These are phyloP conservation scores for Dasypogon diadema DNA, from an alignment of 2,888 invertebrate genomes.

Conservation along the genomic window DNA sequence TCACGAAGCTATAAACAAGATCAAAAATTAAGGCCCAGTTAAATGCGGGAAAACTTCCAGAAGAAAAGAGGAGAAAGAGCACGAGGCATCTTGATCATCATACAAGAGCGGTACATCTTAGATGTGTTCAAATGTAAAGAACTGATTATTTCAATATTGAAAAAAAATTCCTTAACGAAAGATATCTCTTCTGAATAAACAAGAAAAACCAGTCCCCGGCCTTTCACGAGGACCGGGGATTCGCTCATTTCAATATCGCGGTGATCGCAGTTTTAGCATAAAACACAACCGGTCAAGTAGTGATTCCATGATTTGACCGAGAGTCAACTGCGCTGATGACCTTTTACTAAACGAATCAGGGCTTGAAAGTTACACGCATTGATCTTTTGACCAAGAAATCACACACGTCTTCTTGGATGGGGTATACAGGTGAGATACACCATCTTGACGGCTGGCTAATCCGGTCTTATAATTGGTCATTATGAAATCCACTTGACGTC, in stretches of 20 bases:
- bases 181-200: constrained; percentile 28
- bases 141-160: constrained; percentile 14
- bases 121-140: constrained; percentile 12
- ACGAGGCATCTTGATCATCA: constrained; percentile 18
- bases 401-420: not conserved
- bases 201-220: constrained; percentile 43
- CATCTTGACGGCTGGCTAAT: not conserved
- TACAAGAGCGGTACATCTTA: constrained; percentile 5
- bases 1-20: constrained; percentile 25
- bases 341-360: constrained; percentile 12
- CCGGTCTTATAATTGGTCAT: not conserved
- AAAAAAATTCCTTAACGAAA: constrained; percentile 3
- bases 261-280: constrained; percentile 32
- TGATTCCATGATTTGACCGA: constrained; percentile 9
- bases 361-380: constrained; percentile 10
- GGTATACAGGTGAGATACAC: not conserved
- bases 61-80: constrained; percentile 29
- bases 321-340: constrained; percentile 20
- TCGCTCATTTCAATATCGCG: constrained; percentile 15
- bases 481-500: not conserved
- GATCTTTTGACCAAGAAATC: constrained; percentile 9
- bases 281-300: constrained; percentile 5
- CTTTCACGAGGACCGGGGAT: constrained; percentile 26
- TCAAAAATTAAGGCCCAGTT: not conserved
- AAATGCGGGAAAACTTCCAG: not conserved